phyloP scores from a whole-genome alignment of 2,113 vertebrate species.

The Brienomyrus longianalis region DNA sequence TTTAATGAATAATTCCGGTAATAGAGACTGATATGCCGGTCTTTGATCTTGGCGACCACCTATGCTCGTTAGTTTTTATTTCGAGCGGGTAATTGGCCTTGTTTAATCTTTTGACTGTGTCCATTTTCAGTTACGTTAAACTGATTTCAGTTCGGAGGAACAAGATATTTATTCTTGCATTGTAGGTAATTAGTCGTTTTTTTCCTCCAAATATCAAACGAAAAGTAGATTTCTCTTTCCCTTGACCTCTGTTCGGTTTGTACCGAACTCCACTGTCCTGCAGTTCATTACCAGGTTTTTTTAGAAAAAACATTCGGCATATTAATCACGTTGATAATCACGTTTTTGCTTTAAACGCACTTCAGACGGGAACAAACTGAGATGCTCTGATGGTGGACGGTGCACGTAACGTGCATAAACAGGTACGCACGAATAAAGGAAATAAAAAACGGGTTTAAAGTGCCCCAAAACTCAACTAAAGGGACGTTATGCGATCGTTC shows the following conservation, averaged over 20 bases:
- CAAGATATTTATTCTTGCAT: not conserved
- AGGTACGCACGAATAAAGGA: not conserved
- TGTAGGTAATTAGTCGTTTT: not conserved
- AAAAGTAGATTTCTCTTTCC: not conserved
- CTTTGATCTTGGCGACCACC: not conserved
- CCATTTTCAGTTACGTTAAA: not conserved
- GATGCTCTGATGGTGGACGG: not conserved
- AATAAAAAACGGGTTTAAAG: not conserved
- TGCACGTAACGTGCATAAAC: not conserved
- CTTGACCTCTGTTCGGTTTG: not conserved
- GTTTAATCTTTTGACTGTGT: not conserved
- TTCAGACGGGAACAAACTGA: no score
- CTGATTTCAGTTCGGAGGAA: not conserved
- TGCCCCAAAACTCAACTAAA: not conserved
- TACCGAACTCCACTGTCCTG: not conserved
- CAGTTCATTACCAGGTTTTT: not conserved
- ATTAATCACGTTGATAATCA: not conserved
- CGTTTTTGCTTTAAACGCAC: no score
- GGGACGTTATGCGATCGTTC: not conserved
- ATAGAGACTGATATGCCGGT: not conserved
- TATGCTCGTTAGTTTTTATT: not conserved
- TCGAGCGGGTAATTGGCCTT: not conserved
- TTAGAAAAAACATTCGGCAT: not conserved
- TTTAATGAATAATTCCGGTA: not conserved
- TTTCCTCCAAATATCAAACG: not conserved